Base-by-base conservation (phyloP, 2,888 invertebrate genomes). In the Tortrix viridana region DNA sequence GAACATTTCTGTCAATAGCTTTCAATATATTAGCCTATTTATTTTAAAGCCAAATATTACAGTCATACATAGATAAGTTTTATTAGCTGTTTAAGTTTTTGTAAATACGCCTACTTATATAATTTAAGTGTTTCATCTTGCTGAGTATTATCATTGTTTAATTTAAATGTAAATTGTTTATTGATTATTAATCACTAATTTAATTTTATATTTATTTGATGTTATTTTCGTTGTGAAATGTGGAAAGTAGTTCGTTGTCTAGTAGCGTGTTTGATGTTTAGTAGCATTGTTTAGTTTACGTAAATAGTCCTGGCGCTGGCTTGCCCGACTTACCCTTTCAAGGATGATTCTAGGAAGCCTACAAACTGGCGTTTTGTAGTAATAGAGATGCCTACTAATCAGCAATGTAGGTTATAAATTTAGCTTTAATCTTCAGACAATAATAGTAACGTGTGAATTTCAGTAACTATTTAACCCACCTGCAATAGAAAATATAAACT, bases 11-110 rank as follows among this genome's bases (percentile, higher is more conserved):
- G 63, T 77, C 81, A 86, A 87, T 89, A 86, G 91, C 90, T 89
- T 89, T 88, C 89, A 88, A 79, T 88, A 89, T 88, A 90, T 86
- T 84, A 88, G 84, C 84, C 84, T 89, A 92, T 90, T 91, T 89
- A 91, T 92, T 89, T 87, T 85, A 89, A 91, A 91, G 88, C 92
- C 92, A 92, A 92, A 92, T 90, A 92, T 86, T 89, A 91, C 87
- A 92, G 91, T 92, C 92, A 92, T 92, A 91, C 91, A 91, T 92
- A 92, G 86, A 85, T 89, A 83, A 84, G 81, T 81, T 82, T 87
- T 87, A 81, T 86, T 88, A 89, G 85, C 75, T 83, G 73, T 82
- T 86, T 88, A 88, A 85, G 86, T 89, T 88, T 75, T 78, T 91
- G 91, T 91, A 91, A 86, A 91, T 91, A 91, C 78, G 80, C 79